Percentiles rank a stretch among this genome's conserved stretches.
Conservation (phyloP, 2,888 invertebrate species). For the Micropterix aruncella region DNA sequence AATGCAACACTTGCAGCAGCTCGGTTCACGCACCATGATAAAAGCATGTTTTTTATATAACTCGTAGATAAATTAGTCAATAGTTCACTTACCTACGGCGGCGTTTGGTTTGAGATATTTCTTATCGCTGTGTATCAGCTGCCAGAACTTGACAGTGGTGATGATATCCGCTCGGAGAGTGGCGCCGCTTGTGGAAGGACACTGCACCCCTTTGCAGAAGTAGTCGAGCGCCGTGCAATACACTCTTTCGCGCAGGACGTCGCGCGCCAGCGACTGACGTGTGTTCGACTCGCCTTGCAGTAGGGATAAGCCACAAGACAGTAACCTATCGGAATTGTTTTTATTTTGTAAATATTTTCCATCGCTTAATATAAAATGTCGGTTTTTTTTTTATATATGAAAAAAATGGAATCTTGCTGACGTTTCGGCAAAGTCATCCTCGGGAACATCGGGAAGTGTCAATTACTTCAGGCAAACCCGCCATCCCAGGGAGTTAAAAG, state of each 20-base stretch:
- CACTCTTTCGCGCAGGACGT: slow-evolving; percentile 86
- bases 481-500: no score
- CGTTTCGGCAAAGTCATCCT: no score
- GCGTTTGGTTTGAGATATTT: slow-evolving; percentile 77
- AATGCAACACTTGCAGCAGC: slow-evolving; percentile 5
- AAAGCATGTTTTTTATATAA: slow-evolving; percentile 1
- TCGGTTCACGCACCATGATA: no score
- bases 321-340: slow-evolving; percentile 50
- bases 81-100: slow-evolving; percentile 59
- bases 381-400: no score
- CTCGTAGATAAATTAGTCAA: neutral
- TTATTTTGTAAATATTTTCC: no score
- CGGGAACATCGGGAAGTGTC: no score
- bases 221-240: slow-evolving; percentile 94
- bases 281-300: slow-evolving; percentile 88
- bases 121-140: slow-evolving; percentile 87
- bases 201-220: slow-evolving; percentile 81
- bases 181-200: slow-evolving; percentile 67
- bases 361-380: no score
- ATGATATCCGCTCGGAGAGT: slow-evolving; percentile 81
- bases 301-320: slow-evolving; percentile 83
- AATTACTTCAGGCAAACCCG: no score
- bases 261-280: slow-evolving; percentile 66
- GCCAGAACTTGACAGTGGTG: slow-evolving; percentile 88
- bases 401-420: no score